phyloP scores from a whole-genome alignment of 2,113 vertebrate genomes.

The Motacilla alba region DNA sequence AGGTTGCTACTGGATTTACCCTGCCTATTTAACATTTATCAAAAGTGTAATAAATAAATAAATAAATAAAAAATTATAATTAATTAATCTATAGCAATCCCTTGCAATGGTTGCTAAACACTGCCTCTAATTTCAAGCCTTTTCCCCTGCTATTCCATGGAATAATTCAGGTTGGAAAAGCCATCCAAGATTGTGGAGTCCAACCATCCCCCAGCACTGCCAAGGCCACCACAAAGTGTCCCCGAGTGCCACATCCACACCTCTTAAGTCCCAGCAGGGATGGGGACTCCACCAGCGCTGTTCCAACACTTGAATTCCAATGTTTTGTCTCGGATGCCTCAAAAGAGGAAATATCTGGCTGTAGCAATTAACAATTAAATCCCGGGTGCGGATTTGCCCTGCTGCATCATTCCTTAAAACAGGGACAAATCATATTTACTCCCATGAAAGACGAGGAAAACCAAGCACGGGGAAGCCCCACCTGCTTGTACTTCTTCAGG shows the following conservation, averaged over 20 bases:
- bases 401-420: neutral
- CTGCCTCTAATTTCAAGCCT: neutral
- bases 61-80: neutral
- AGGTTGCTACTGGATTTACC: neutral
- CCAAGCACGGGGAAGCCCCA: neutral
- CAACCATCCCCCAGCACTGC: rapidly evolving
- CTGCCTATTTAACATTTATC: rapidly evolving
- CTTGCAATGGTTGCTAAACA: neutral
- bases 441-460: rapidly evolving
- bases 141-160: neutral
- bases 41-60: neutral
- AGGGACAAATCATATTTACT: neutral
- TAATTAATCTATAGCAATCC: neutral
- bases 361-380: neutral
- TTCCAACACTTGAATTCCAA: neutral
- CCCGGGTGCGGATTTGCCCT: rapidly evolving
- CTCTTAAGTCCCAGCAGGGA: neutral
- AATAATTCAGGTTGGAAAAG: neutral
- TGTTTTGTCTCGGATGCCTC: neutral
- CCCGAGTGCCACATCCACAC: neutral
- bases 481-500: conserved; percentile 89
- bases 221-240: neutral
- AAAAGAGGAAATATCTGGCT: rapidly evolving
- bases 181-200: rapidly evolving
- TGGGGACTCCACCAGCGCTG: neutral